Evolutionary conservation across 2,888 invertebrate genomes (phyloP).

Genomic region (Galeopsomyia nigrocyanea): DNA sequence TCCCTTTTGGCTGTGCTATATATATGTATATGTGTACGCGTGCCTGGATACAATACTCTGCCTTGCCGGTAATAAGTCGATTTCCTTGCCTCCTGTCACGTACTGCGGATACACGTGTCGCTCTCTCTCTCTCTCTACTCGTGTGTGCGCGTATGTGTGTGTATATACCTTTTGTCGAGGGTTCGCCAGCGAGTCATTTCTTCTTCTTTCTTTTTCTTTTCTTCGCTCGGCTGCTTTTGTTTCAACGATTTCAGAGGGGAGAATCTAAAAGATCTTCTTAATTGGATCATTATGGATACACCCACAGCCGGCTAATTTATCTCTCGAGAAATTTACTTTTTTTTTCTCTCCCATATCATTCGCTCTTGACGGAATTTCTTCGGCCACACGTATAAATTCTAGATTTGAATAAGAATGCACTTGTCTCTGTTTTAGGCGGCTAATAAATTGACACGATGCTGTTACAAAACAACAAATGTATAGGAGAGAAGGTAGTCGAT

Average conservation of each 20-base stretch:
- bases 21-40: neutral
- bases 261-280: conserved; percentile 12
- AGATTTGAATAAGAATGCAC: no score
- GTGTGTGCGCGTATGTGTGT: neutral
- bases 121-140: neutral
- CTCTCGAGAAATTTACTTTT: neutral
- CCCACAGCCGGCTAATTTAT: conserved; percentile 13
- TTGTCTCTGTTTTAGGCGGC: no score
- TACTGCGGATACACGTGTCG: conserved; percentile 32
- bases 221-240: neutral
- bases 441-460: no score
- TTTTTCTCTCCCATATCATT: neutral
- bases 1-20: no score
- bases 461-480: no score
- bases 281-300: conserved; percentile 29
- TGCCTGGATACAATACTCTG: neutral
- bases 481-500: no score
- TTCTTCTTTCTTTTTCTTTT: neutral
- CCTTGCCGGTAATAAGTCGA: conserved; percentile 16
- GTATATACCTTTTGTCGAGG: neutral
- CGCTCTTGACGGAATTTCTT: no score
- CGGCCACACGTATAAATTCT: no score
- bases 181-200: neutral
- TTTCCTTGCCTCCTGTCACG: conserved; percentile 15
- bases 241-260: neutral